Evolutionary conservation across 2,888 invertebrate species (phyloP).

Genomic region (Megaustenia siamemsis): DNA sequence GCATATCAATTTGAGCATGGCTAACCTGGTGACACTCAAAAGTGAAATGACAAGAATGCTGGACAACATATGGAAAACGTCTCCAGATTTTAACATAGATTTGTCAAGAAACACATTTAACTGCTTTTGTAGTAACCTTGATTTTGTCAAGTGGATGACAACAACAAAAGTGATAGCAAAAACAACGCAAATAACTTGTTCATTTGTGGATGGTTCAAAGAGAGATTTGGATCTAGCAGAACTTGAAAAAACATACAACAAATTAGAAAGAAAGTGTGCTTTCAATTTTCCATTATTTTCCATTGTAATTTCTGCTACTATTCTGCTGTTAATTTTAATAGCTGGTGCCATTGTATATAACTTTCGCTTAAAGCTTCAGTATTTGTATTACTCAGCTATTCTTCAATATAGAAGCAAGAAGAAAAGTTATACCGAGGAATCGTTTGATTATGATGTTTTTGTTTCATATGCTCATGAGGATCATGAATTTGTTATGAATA

Average conservation of each 20-base stretch:
- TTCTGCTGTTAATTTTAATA: neutral
- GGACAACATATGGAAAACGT: neutral
- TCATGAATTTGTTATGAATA: conserved; percentile 34
- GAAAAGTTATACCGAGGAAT: neutral
- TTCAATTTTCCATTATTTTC: conserved; percentile 12
- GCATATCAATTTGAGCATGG: neutral
- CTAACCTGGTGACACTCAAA: neutral
- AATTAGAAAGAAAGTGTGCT: conserved; percentile 13
- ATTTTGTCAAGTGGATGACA: conserved; percentile 42
- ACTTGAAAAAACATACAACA: neutral
- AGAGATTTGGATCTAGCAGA: neutral
- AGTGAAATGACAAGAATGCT: neutral
- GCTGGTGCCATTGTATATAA: conserved; percentile 30
- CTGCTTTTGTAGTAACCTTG: conserved; percentile 36
- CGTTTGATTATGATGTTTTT: conserved; percentile 50
- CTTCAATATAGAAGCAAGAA: conserved; percentile 7
- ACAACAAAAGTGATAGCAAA: neutral
- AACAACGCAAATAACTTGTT: neutral
- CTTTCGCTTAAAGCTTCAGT: conserved; percentile 50
- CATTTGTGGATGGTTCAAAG: conserved; percentile 1
- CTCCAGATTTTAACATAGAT: conserved; percentile 12
- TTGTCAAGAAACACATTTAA: conserved; percentile 7
- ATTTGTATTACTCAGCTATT: conserved; percentile 44
- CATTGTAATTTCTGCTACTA: neutral
- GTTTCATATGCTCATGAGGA: conserved; percentile 51